These are phyloP conservation scores for Melanotaenia boesemani DNA, from an alignment of 2,797 vertebrate species.

Conservation along the genomic window DNA sequence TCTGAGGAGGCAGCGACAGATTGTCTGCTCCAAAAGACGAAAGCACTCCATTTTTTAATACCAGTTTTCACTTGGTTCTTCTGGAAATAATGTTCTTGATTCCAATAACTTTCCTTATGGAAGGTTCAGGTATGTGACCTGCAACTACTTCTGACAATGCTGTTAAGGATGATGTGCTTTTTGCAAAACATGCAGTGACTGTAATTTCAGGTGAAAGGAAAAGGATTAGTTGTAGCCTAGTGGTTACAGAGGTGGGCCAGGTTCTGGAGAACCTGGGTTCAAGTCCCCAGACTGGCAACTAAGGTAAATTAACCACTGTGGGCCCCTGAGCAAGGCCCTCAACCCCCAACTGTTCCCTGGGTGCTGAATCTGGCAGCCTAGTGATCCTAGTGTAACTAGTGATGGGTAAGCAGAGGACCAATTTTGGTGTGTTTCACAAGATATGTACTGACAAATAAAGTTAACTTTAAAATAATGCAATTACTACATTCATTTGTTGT, in stretches of 20 bases:
- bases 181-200: not conserved
- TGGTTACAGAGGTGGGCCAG: too few species aligned
- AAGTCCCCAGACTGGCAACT: too few species aligned
- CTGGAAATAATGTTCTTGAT: constrained; percentile 48
- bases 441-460: too few species aligned
- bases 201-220: not conserved
- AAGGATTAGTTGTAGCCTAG: too few species aligned
- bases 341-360: too few species aligned
- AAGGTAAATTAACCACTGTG: too few species aligned
- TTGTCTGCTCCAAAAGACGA: constrained; percentile 30
- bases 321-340: too few species aligned
- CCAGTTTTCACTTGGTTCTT: constrained; percentile 19
- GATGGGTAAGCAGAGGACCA: too few species aligned
- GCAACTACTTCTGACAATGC: constrained; percentile 5
- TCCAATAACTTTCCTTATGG: constrained; percentile 14
- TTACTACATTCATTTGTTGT: not conserved
- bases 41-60: constrained; percentile 38
- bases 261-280: too few species aligned
- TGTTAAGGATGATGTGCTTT: not conserved
- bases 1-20: constrained; percentile 46
- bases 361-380: too few species aligned
- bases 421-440: too few species aligned
- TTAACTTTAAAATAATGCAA: not conserved
- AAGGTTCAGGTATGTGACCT: constrained; percentile 20
- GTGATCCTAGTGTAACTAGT: too few species aligned